A percentile compares a stretch with the other conserved stretches of the same genome.
Conservation (phyloP, 2,888 invertebrate species). For the Hirtodrosophila alboralis region DNA sequence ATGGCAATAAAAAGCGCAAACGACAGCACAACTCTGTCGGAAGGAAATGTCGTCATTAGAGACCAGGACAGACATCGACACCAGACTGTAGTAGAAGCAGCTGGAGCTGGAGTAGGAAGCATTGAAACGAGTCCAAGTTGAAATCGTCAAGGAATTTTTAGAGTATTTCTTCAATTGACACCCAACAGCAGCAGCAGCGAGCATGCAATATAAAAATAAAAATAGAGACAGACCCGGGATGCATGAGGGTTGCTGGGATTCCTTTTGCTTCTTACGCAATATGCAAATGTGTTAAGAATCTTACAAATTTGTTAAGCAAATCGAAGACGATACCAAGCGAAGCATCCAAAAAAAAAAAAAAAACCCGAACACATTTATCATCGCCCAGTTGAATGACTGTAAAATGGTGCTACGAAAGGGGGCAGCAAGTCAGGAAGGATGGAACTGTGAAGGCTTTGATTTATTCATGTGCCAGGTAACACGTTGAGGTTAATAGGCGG, state of each 20-base stretch:
- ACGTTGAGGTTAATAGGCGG: slow-evolving; percentile 73
- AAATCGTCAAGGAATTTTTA: slow-evolving; percentile 56
- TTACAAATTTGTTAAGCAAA: slow-evolving; percentile 80
- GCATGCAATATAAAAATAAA: slow-evolving; percentile 49
- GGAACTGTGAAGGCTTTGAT: slow-evolving; percentile 63
- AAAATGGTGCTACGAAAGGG: slow-evolving; percentile 2
- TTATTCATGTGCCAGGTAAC: slow-evolving; percentile 74
- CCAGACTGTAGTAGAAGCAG: slow-evolving; percentile 7
- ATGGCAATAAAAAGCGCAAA: slow-evolving; percentile 64
- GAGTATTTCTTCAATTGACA: slow-evolving; percentile 64
- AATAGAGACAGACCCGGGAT: slow-evolving; percentile 24
- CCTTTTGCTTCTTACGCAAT: slow-evolving; percentile 68
- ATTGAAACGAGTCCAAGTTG: slow-evolving; percentile 47
- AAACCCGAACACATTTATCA: slow-evolving; percentile 65
- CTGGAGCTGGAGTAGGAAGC: slow-evolving; percentile 9
- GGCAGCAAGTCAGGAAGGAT: neutral
- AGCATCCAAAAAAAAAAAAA: slow-evolving; percentile 39
- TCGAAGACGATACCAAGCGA: slow-evolving; percentile 62
- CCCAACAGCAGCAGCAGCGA: slow-evolving; percentile 36
- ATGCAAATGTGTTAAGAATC: slow-evolving; percentile 79
- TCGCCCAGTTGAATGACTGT: slow-evolving; percentile 46
- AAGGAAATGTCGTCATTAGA: slow-evolving; percentile 76
- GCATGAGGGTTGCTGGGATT: slow-evolving; percentile 19
- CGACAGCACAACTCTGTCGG: slow-evolving; percentile 43
- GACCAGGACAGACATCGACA: slow-evolving; percentile 2